These are phyloP conservation scores for Heliconius hortense DNA, from an alignment of 2,888 invertebrate species.

Conservation along the genomic window DNA sequence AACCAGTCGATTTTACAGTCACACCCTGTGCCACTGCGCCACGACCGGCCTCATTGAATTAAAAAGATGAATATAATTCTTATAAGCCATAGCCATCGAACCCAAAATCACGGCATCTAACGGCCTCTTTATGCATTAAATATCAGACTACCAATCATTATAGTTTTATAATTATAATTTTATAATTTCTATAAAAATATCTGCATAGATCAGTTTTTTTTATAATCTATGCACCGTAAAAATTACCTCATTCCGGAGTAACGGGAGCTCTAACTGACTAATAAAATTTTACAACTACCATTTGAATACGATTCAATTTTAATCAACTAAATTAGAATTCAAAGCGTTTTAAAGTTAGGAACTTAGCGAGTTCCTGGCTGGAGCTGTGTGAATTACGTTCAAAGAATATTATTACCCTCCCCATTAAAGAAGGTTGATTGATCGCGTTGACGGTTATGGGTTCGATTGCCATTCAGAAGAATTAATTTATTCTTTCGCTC, in stretches of 20 bases:
- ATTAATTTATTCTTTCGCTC: not conserved
- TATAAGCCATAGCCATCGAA: too few relatives aligned
- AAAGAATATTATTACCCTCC: not conserved
- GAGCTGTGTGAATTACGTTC: conserved; percentile 10
- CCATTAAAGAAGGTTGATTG: not conserved
- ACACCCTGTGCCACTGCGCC: too few relatives aligned
- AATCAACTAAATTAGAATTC: conserved; percentile 29
- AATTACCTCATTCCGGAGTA: conserved; percentile 16
- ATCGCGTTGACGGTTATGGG: not conserved
- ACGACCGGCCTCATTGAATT: too few relatives aligned
- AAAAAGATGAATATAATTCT: too few relatives aligned
- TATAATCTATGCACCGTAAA: not conserved
- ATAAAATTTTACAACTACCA: conserved; percentile 26
- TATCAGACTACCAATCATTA: too few relatives aligned
- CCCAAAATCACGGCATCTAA: too few relatives aligned
- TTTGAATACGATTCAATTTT: conserved; percentile 26
- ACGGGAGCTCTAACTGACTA: conserved; percentile 23
- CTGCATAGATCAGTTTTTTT: too few relatives aligned
- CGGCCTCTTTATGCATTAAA: too few relatives aligned
- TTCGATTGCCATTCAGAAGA: not conserved
- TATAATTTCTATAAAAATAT: too few relatives aligned
- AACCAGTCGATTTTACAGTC: too few relatives aligned
- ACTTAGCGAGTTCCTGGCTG: conserved; percentile 11
- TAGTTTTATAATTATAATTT: too few relatives aligned
- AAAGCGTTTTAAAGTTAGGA: conserved; percentile 11